These are phyloP conservation scores for Atta cephalotes DNA, from an alignment of 1,140 invertebrate species.

Conservation along the genomic window DNA sequence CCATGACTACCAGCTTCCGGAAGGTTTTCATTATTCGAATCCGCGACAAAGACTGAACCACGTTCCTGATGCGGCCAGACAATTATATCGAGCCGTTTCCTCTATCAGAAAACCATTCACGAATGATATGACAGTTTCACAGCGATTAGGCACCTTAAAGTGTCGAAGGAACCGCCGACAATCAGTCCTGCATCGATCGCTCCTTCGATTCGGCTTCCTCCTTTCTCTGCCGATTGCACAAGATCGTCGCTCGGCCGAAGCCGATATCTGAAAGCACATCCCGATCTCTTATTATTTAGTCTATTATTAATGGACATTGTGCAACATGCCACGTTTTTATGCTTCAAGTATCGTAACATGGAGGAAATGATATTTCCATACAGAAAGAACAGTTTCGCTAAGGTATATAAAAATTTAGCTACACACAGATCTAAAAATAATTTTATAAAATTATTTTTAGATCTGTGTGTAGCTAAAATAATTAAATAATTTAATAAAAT, in stretches of 20 bases:
- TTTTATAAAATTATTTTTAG: no score
- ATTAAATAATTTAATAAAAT: no score
- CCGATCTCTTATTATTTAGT: conserved; percentile 42
- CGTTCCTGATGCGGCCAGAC: conserved; percentile 54
- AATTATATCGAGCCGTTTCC: conserved; percentile 80
- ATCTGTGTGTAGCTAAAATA: no score
- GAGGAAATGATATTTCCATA: conserved; percentile 11
- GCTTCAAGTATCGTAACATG: conserved; percentile 16
- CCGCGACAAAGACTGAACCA: conserved; percentile 76
- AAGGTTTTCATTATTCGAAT: conserved; percentile 74
- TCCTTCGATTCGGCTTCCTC: conserved; percentile 78
- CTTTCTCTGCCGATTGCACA: conserved; percentile 81
- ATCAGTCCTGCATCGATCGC: conserved; percentile 67
- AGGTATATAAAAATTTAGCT: no score
- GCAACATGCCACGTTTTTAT: conserved; percentile 18
- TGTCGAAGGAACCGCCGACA: conserved; percentile 54
- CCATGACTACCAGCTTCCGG: conserved; percentile 64
- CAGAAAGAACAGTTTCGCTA: no score
- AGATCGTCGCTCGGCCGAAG: conserved; percentile 67
- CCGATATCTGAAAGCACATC: conserved; percentile 60
- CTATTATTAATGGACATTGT: conserved; percentile 53
- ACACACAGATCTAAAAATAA: no score
- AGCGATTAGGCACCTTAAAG: conserved; percentile 64
- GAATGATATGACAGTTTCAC: conserved; percentile 81
- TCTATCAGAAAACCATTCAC: conserved; percentile 72